phyloP scores from a whole-genome alignment of 2,113 vertebrate genomes.

The Rallus limicola region DNA sequence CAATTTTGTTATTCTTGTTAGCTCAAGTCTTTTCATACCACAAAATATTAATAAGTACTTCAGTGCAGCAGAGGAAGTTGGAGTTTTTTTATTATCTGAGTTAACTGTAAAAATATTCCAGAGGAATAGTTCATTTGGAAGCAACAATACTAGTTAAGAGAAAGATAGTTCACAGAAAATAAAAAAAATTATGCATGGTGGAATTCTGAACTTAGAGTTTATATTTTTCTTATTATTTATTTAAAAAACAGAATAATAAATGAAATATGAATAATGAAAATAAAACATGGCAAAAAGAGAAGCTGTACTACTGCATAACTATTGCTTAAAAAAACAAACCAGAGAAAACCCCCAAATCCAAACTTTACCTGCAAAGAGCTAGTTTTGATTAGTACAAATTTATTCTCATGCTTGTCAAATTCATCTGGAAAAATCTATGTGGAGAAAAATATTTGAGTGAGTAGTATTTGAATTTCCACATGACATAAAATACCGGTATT shows the following conservation, averaged over 20 bases:
- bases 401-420: background rate
- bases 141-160: background rate
- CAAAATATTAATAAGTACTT: background rate
- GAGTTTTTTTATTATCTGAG: background rate
- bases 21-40: background rate
- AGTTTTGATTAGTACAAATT: background rate
- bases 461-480: fast-evolving
- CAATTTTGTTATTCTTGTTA: background rate
- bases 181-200: background rate
- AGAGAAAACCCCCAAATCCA: background rate
- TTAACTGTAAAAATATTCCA: background rate
- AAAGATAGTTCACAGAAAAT: background rate
- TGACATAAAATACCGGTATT: fast-evolving
- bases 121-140: background rate
- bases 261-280: background rate
- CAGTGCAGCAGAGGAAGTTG: background rate
- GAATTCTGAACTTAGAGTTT: background rate
- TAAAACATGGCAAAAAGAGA: background rate
- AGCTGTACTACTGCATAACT: background rate
- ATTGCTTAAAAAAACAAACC: background rate
- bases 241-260: background rate
- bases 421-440: background rate
- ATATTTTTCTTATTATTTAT: background rate
- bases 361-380: background rate
- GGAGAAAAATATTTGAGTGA: fast-evolving